Conservation (phyloP, 1,140 invertebrate genomes). For the Ditylenchus dipsaci region DNA sequence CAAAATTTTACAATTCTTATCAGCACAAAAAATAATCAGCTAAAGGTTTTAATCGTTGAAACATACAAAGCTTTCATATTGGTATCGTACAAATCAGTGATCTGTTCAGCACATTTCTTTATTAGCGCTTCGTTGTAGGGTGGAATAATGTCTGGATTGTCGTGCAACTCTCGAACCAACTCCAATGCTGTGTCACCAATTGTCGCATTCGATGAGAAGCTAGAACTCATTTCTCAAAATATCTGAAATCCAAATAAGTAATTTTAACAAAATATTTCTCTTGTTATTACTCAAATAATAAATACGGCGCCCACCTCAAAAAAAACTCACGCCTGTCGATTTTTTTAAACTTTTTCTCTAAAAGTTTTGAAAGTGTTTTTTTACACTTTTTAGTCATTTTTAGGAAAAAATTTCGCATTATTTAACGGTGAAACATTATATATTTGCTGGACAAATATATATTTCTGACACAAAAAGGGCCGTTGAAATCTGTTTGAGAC, state of each 20-base stretch:
- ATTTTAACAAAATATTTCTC: too few species aligned
- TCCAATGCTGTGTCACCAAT: constrained; percentile 3
- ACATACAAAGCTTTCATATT: constrained; percentile 9
- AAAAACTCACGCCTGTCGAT: too few species aligned
- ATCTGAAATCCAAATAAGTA: background rate
- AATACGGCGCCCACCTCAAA: too few species aligned
- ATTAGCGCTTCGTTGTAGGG: constrained; percentile 18
- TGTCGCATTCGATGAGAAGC: constrained; percentile 2
- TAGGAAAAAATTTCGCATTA: too few species aligned
- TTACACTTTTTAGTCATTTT: too few species aligned
- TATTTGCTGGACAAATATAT: too few species aligned
- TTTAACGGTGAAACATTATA: too few species aligned
- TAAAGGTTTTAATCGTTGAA: background rate
- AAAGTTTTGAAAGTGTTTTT: too few species aligned
- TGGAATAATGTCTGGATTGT: constrained; percentile 28
- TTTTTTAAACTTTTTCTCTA: too few species aligned
- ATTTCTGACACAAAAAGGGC: too few species aligned
- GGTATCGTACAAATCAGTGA: constrained; percentile 21
- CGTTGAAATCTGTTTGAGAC: too few species aligned
- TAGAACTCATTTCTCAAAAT: constrained; percentile 1
- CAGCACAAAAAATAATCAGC: background rate
- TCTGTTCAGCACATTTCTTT: constrained; percentile 23
- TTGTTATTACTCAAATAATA: too few species aligned
- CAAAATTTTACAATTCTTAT: background rate
- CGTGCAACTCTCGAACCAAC: constrained; percentile 15